Percentiles rank a stretch among this genome's conserved stretches.
These are phyloP conservation scores for Triops cancriformis DNA, from an alignment of 1,140 invertebrate species.

Conservation along the genomic window DNA sequence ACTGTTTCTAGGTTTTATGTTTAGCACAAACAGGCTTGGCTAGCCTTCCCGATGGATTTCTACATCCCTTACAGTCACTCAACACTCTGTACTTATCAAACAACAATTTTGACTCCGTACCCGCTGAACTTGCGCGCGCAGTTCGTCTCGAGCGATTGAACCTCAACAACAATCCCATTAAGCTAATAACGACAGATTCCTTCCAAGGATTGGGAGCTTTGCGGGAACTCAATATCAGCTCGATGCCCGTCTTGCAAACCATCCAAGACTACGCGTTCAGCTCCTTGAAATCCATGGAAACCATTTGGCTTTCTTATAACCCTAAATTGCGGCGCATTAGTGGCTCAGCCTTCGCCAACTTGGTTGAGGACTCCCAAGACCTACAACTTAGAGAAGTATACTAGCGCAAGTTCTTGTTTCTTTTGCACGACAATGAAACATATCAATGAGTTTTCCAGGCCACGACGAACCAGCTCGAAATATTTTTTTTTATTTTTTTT, in stretches of 20 bases:
- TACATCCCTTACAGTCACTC: slow-evolving; percentile 55
- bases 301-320: slow-evolving; percentile 5
- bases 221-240: slow-evolving; percentile 15
- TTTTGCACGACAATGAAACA: too few relatives aligned
- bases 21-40: slow-evolving; percentile 55
- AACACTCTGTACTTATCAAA: slow-evolving; percentile 56
- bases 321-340: neutral
- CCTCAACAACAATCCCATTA: slow-evolving; percentile 54
- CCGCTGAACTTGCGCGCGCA: slow-evolving; percentile 47
- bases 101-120: slow-evolving; percentile 53
- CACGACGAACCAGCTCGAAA: too few relatives aligned
- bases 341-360: slow-evolving; percentile 10
- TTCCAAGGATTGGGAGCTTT: slow-evolving; percentile 15
- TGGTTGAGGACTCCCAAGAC: neutral
- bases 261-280: neutral
- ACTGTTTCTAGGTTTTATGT: slow-evolving; percentile 48
- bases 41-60: slow-evolving; percentile 50
- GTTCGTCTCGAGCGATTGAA: slow-evolving; percentile 50
- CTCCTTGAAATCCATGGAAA: slow-evolving; percentile 5
- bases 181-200: slow-evolving; percentile 15
- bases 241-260: neutral
- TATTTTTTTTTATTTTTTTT: too few relatives aligned
- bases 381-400: slow-evolving; percentile 12
- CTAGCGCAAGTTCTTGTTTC: neutral
- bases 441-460: too few relatives aligned